Conservation (phyloP, 2,113 vertebrate species). For the Cranoglanis bouderius region DNA sequence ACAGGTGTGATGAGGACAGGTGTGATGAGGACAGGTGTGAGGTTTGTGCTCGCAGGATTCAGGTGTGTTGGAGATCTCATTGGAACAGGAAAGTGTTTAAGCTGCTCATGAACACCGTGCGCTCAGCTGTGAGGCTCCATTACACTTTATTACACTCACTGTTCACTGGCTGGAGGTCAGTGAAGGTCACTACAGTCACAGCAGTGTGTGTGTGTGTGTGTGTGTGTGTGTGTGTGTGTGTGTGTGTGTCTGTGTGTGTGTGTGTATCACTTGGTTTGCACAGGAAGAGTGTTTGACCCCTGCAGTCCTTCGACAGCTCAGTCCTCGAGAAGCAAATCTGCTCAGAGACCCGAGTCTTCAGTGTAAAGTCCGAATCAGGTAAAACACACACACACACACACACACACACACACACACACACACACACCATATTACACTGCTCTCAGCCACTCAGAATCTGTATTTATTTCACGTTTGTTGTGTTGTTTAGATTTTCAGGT, state of each 20-base stretch:
- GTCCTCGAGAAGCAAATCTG: not conserved
- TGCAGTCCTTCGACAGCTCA: not conserved
- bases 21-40: not conserved
- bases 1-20: not conserved
- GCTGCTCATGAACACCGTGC: not conserved
- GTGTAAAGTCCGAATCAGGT: not conserved
- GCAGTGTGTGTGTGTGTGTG: not conserved
- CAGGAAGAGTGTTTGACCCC: not conserved
- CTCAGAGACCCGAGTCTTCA: not conserved
- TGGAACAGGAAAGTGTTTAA: not conserved
- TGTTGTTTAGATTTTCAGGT: not conserved
- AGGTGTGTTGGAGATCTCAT: not conserved
- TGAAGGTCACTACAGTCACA: not conserved
- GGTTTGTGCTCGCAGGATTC: not conserved
- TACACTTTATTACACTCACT: not conserved
- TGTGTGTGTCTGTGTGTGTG: not conserved
- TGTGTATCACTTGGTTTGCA: not conserved
- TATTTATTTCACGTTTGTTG: not conserved
- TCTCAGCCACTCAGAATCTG: not conserved
- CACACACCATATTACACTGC: not conserved
- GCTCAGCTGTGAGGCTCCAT: not conserved
- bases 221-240: not conserved
- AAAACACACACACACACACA: not conserved
- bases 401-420: constrained; percentile 3
- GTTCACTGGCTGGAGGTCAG: not conserved